Evolutionary conservation across 1,140 invertebrate genomes (phyloP), one percentile per base, ranked within the genome.

Genomic region (Halyomorpha halys): DNA sequence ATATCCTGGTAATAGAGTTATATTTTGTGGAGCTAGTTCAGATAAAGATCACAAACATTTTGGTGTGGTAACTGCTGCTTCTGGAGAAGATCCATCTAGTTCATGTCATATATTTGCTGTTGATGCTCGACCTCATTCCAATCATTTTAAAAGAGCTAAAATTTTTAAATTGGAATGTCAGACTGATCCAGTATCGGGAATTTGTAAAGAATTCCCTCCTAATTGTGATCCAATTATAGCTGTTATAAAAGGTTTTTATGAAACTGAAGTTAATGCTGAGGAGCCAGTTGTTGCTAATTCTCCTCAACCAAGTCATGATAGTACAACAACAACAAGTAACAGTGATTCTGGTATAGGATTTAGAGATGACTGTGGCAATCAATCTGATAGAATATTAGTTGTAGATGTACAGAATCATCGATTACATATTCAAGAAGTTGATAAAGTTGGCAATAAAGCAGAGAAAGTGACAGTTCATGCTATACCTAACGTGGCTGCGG

Each of bases 81-180:
- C 72, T 61, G 71, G 70, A 25, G 73, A 75, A 66, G 71, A 73
- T 69, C 62, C 87, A 0, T 91, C 90, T 15, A 91, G 90, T 72
- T 94, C 92, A 45, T 97, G 94, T 73, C 94, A 98, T 75, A 91
- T 97, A 0, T 98, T 98, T 74, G 91, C 90, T 66, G 87, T 95
- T 16, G 91, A 97, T 72, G 84, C 89, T 0, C 86, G 91, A 71
- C 89, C 94, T 73, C 87, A 95, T 73, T 79, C 80, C 44, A 82
- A 85, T 39, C 94, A 97, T 77, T 74, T 80, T 25, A 75, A 78
- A n/a, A 81, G 85, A 73, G 90, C 90, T 2, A 81, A 83, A 66
- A 82, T 81, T 64, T 93, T 93, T 76, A 83, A 84, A 69, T 81
- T 93, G 53, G 77, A 79, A n/a, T 93, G 90, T 72, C 87, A 86